Base-by-base conservation (phyloP, 2,888 invertebrate genomes). In the Zele albiditarsus region DNA sequence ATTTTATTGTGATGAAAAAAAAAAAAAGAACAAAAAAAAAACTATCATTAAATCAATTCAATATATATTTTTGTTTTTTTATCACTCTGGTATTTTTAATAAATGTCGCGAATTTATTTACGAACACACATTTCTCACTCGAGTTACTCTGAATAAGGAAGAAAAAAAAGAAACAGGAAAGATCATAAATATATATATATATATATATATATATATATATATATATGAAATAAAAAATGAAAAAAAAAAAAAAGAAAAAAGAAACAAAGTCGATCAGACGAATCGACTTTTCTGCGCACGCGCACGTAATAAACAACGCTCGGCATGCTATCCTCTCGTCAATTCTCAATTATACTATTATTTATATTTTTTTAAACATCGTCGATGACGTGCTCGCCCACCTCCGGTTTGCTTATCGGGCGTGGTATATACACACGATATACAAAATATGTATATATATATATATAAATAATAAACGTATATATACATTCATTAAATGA, bases 281-380 rank as follows among this genome's bases (percentile, higher is more conserved):
- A 46, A 75, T 75, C 66, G 74, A 71, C 65, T 71, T 38, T 31
- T n/a, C 38, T n/a, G 38, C 53, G 53, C 53, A 53, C 58, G 33
- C 25, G 66, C 67, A 58, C 57, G 75, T 79, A 62, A 76, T 82
- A 78, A 83, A 82, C 80, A 78, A 80, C 75, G 65, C 63, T 73
- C 67, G 72, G 79, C 85, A 85, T 86, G 85, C 84, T 82, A 84
- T 82, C 78, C 83, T 82, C 83, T 83, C 84, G 83, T 85, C 84
- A 85, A 84, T 85, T 84, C 82, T 82, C 82, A 84, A 85, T 85
- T 84, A 85, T 77, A 82, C 78, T 81, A 80, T 85, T 83, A 84
- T 83, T 83, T 82, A 81, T 82, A 80, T 82, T 82, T 78, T 63
- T 77, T 83, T 78, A 81, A 80, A 79, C 81, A 77, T 80, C 73